A percentile compares a stretch with the other conserved stretches of the same genome.
Evolutionary conservation across 2,113 vertebrate genomes (phyloP).

Genomic region (Sorex fumeus): DNA sequence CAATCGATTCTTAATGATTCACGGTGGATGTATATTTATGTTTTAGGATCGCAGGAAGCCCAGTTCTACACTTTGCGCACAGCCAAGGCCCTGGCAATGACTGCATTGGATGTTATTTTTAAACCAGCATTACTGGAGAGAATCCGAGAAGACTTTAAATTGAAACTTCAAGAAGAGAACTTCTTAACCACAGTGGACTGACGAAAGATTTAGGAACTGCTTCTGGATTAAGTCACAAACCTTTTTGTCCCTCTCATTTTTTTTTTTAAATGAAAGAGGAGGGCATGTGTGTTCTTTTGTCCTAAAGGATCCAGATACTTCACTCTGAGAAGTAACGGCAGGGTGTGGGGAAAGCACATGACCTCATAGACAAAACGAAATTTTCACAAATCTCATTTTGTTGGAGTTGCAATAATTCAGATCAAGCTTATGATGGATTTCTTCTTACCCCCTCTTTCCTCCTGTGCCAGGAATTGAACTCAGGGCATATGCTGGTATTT

Average conservation of each 20-base stretch:
- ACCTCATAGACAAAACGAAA: slow-evolving; percentile 44
- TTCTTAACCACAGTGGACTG: slow-evolving; percentile 76
- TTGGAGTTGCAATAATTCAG: neutral
- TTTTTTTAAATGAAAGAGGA: slow-evolving; percentile 45
- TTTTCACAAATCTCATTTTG: neutral
- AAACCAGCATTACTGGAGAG: slow-evolving; percentile 90
- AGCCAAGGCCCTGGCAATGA: slow-evolving; percentile 94
- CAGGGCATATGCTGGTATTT: slow-evolving; percentile 7
- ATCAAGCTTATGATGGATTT: neutral
- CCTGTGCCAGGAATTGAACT: too few relatives aligned
- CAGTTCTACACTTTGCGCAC: slow-evolving; percentile 93
- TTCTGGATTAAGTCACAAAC: slow-evolving; percentile 70
- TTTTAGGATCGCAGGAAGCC: slow-evolving; percentile 91
- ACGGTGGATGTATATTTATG: neutral
- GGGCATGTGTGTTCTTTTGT: slow-evolving; percentile 39
- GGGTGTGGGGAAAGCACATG: neutral
- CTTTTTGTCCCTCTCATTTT: slow-evolving; percentile 34
- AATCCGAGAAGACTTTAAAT: slow-evolving; percentile 91
- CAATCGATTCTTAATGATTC: neutral
- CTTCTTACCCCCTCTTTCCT: too few relatives aligned
- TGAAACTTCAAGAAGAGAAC: slow-evolving; percentile 88
- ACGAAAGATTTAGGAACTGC: slow-evolving; percentile 65
- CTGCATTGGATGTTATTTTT: slow-evolving; percentile 93
- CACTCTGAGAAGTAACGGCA: slow-evolving; percentile 24
- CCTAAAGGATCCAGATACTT: slow-evolving; percentile 47